Evolutionary conservation across 2,113 vertebrate genomes (phyloP), one percentile per base, ranked within the genome.

Genomic region (Microtus montanus): DNA sequence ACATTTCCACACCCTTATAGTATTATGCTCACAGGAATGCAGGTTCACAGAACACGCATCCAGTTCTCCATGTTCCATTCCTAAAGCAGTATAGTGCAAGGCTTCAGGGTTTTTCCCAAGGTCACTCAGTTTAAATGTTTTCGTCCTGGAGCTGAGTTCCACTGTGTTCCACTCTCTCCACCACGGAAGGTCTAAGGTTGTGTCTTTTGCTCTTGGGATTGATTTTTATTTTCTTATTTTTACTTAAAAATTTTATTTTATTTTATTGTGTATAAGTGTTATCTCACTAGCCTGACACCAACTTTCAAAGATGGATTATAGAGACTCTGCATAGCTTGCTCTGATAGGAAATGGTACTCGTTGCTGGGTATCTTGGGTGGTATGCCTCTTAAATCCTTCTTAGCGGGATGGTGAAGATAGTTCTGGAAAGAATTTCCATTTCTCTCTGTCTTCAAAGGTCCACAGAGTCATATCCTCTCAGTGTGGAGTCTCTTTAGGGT

Each of bases 361-460:
- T 92, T 80, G 64, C 75, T 75, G 87, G 88, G 38, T 58, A 33
- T 78, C 73, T 68, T 71, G 71, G 63, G 78, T 52, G 85, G 33
- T 26, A 7, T 86, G n/a, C 68, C 63, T 92, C 47, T 94, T 83
- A 91, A 95, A 64, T 75, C 70, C 41, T 92, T 94, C 58, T 86
- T 66, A 78, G 78, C 41, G 33, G 1, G 41, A 82, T 52, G 12
- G 12, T 9, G 26, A 73, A 15, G 11, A 38, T 82, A 7, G 17
- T 75, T 94, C 84, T 91, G 66, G 77, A 92, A 89, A 87, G 93
- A 75, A 26, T 20, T 64, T 58, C 41, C 58, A 61, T 95, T 84
- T 41, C 28, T 95, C 61, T 73, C 68, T 89, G 84, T 82, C 58
- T 93, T 90, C 79, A 49, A 38, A 75, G 64, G 78, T 1, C 78